Percentiles rank a stretch among this genome's conserved stretches.
phyloP scores from a whole-genome alignment of 2,888 invertebrate species.

The Macrophya alboannulata region DNA sequence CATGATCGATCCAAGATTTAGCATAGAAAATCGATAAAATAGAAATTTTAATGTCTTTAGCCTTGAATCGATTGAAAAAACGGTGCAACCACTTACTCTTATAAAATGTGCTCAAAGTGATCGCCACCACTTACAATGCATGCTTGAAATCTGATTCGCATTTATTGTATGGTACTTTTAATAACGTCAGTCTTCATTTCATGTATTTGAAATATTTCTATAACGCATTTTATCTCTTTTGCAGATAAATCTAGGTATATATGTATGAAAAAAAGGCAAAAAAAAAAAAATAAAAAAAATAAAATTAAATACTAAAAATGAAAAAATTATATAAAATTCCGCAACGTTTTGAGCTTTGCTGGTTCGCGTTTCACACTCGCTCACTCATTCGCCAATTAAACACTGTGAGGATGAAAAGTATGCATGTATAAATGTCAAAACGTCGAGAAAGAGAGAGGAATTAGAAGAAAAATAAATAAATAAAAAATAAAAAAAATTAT shows the following conservation, averaged over 20 bases:
- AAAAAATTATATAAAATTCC: neutral
- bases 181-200: no score
- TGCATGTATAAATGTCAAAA: neutral
- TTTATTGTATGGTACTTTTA: no score
- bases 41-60: no score
- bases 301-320: neutral
- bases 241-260: neutral
- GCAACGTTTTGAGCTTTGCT: neutral
- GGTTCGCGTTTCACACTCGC: neutral
- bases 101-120: no score
- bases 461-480: neutral
- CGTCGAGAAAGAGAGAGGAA: neutral
- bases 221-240: neutral
- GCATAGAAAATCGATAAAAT: no score
- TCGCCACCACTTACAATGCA: no score
- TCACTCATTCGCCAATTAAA: conserved; percentile 26
- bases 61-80: no score
- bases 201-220: no score
- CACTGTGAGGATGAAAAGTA: conserved; percentile 5
- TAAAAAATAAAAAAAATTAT: neutral
- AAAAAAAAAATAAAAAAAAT: neutral
- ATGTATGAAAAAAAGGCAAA: neutral
- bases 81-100: no score
- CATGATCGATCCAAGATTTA: no score
- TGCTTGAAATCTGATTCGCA: no score